These are phyloP conservation scores for Gallinago jamesoni DNA, from an alignment of 2,113 vertebrate genomes.

Conservation along the genomic window DNA sequence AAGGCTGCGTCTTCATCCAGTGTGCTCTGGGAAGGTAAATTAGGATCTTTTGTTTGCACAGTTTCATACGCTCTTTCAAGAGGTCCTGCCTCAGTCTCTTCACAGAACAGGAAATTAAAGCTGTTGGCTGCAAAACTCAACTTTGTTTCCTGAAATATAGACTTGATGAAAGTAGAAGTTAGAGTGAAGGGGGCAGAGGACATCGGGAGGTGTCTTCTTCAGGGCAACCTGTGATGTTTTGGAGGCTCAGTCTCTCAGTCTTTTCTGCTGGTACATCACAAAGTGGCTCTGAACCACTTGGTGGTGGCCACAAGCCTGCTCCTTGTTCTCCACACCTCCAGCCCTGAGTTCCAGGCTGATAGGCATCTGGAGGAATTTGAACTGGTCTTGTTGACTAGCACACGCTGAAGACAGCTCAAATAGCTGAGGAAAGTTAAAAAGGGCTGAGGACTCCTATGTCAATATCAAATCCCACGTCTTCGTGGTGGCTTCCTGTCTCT, in stretches of 20 bases:
- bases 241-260: background rate
- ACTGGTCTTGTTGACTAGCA: background rate
- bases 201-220: background rate
- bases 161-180: background rate
- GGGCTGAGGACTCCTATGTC: fast-evolving
- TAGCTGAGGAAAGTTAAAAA: background rate
- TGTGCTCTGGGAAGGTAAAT: background rate
- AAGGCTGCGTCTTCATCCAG: background rate
- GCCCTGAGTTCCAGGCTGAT: background rate
- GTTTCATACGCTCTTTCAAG: background rate
- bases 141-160: background rate
- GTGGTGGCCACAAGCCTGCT: background rate
- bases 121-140: background rate
- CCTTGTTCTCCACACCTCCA: background rate
- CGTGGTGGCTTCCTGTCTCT: background rate
- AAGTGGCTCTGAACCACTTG: background rate
- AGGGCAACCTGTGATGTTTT: background rate
- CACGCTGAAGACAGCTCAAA: background rate
- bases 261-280: background rate
- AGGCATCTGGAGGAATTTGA: background rate
- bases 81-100: background rate
- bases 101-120: background rate
- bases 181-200: background rate
- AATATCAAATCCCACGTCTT: fast-evolving
- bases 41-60: background rate